These are phyloP conservation scores for Vireo griseus DNA, from an alignment of 2,797 vertebrate genomes.

Conservation along the genomic window DNA sequence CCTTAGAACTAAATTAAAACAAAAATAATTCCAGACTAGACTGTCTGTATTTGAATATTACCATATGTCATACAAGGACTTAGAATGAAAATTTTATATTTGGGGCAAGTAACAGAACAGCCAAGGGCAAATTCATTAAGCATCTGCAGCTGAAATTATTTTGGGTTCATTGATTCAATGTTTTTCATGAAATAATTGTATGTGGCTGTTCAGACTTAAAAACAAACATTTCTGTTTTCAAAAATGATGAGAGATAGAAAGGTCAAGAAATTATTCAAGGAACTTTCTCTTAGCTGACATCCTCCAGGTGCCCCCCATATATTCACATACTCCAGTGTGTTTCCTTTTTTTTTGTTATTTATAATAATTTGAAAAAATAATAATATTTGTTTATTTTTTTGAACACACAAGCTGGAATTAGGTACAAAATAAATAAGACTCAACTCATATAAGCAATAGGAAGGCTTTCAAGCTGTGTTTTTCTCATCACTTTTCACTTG, in stretches of 20 bases:
- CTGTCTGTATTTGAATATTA: conserved; percentile 32
- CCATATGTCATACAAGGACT: neutral
- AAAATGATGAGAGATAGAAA: neutral
- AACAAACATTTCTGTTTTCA: conserved; percentile 38
- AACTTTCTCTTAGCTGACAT: neutral
- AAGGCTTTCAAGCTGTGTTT: neutral
- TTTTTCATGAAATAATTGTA: conserved; percentile 55
- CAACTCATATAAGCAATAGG: neutral
- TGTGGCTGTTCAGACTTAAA: conserved; percentile 31
- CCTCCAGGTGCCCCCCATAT: neutral
- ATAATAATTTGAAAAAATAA: neutral
- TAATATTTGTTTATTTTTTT: neutral
- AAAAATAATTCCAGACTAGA: conserved; percentile 14
- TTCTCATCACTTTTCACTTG: neutral
- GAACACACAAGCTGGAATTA: neutral
- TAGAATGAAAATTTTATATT: conserved; percentile 41
- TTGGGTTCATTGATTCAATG: conserved; percentile 46
- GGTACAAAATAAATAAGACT: neutral
- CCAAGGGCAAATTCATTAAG: conserved; percentile 30
- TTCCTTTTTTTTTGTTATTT: neutral
- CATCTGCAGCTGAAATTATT: conserved; percentile 57
- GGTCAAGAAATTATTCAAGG: neutral
- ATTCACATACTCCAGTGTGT: neutral
- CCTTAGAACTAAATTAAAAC: neutral
- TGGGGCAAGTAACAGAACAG: conserved; percentile 30